These are phyloP conservation scores for Thaleichthys pacificus DNA, from an alignment of 2,797 vertebrate genomes.

Conservation along the genomic window DNA sequence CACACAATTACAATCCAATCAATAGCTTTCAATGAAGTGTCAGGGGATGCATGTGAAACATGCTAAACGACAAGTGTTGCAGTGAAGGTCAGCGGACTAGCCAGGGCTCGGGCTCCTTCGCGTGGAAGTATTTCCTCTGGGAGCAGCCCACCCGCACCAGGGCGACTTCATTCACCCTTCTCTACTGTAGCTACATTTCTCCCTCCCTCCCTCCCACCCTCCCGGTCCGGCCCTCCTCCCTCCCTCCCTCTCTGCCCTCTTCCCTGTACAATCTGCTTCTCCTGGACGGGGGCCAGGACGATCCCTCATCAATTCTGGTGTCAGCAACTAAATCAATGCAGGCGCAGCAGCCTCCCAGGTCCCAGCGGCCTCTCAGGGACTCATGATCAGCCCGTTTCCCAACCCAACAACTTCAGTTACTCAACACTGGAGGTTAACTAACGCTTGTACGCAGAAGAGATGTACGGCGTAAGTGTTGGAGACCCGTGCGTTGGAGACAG, in stretches of 20 bases:
- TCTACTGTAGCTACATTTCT: slow-evolving; percentile 51
- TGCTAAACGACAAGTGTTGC: slow-evolving; percentile 65
- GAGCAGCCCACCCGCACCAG: slow-evolving; percentile 44
- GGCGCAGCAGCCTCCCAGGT: slow-evolving; percentile 51
- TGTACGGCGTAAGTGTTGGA: slow-evolving; percentile 46
- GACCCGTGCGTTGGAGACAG: slow-evolving; percentile 35
- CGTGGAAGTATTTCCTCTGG: slow-evolving; percentile 42
- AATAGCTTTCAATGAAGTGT: slow-evolving; percentile 31
- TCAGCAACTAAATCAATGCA: slow-evolving; percentile 77
- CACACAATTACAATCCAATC: slow-evolving; percentile 35
- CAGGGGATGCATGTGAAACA: slow-evolving; percentile 53
- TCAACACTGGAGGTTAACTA: slow-evolving; percentile 68
- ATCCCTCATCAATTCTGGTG: slow-evolving; percentile 79
- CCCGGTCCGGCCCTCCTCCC: not conserved
- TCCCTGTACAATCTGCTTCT: slow-evolving; percentile 61
- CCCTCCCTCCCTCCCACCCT: slow-evolving; percentile 3
- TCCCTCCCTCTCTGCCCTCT: slow-evolving; percentile 2
- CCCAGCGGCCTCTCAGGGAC: slow-evolving; percentile 53
- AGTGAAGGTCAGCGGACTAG: slow-evolving; percentile 71
- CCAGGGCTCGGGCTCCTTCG: slow-evolving; percentile 49
- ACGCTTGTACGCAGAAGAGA: slow-evolving; percentile 61
- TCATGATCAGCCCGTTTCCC: slow-evolving; percentile 55
- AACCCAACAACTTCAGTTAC: slow-evolving; percentile 46
- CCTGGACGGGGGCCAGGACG: slow-evolving; percentile 63
- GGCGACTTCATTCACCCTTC: slow-evolving; percentile 23